Base-by-base conservation (phyloP, 2,888 invertebrate genomes). In the Escarpia spicata region DNA sequence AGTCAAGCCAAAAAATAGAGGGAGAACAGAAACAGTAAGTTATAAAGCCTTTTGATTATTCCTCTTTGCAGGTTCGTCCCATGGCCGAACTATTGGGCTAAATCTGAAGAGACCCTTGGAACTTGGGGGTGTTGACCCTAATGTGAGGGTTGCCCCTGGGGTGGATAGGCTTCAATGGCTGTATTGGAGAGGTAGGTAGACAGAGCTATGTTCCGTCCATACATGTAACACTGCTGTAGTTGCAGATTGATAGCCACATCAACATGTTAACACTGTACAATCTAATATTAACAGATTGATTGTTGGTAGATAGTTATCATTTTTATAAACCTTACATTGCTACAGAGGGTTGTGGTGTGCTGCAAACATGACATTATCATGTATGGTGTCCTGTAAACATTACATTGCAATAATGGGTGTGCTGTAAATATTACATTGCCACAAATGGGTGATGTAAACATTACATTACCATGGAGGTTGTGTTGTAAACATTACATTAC, bases 91-190 rank as follows among this genome's bases (percentile, higher is more conserved):
- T 91, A 97, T 97, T 94, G 97, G 97, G 2, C 97, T 99, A 94
- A 98, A 98, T 94, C 97, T 99, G 90, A 97, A 98, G 94, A 98
- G 98, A 0, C 98, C 98, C 0, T 97, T 99, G 93, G 99, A 98
- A 95, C 97, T 99, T 92, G 99, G 99, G 75, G 99, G 99, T n/a
- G 98, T 98, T 31, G 95, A 96, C 95, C 95, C 3, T 2, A 92
- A 93, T 3, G 97, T 97, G 60, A 93, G 93, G 6, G 96, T 98
- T 0, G 98, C 98, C 95, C 97, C 97, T 92, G 97, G 98, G 94
- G 97, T 98, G 0, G 98, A 97, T 97, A 90, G 98, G 98, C 52
- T 99, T 99, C 96, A 97, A 97, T 94, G 99, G 99, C 92, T 99
- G 99, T 96, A 97, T 99, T 92, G 98, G 98, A 92, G 98, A 98